Percentiles rank a stretch among this genome's conserved stretches.
Evolutionary conservation across 2,888 invertebrate species (phyloP).

Genomic region (Eucera pruinosa): DNA sequence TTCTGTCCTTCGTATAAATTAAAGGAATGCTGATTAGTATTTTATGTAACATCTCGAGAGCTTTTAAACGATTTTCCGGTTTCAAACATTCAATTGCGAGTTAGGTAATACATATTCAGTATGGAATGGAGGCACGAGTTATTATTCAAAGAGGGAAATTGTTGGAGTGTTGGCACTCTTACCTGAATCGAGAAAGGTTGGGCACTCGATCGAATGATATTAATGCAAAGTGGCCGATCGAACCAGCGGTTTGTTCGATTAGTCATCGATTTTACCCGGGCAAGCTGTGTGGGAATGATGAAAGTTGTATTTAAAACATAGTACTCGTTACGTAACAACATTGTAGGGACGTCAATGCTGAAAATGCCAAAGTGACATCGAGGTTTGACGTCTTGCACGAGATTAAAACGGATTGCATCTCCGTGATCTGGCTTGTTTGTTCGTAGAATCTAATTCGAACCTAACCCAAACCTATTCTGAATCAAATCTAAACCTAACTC

Average conservation of each 20-base stretch:
- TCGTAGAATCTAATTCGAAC: no score
- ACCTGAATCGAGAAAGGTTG: conserved; percentile 25
- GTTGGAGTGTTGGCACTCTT: conserved; percentile 3
- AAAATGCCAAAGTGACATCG: conserved; percentile 12
- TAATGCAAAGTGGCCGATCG: conserved; percentile 40
- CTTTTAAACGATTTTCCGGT: no score
- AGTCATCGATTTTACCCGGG: conserved; percentile 59
- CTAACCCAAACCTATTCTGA: no score
- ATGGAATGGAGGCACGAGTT: conserved; percentile 1
- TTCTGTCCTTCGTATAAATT: no score
- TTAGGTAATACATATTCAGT: neutral
- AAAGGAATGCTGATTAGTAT: no score
- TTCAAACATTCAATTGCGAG: neutral
- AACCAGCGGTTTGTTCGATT: conserved; percentile 31
- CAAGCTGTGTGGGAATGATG: conserved; percentile 63
- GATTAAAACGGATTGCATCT: conserved; percentile 27
- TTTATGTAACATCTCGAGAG: no score
- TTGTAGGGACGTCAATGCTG: conserved; percentile 34
- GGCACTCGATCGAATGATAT: conserved; percentile 16
- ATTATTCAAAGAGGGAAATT: conserved; percentile 10
- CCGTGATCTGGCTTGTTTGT: conserved; percentile 7
- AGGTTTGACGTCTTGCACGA: conserved; percentile 1
- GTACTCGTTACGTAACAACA: conserved; percentile 51
- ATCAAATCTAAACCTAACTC: no score
- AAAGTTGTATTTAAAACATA: conserved; percentile 56